phyloP scores from a whole-genome alignment of 2,888 invertebrate genomes.

The Agrochola circellaris region DNA sequence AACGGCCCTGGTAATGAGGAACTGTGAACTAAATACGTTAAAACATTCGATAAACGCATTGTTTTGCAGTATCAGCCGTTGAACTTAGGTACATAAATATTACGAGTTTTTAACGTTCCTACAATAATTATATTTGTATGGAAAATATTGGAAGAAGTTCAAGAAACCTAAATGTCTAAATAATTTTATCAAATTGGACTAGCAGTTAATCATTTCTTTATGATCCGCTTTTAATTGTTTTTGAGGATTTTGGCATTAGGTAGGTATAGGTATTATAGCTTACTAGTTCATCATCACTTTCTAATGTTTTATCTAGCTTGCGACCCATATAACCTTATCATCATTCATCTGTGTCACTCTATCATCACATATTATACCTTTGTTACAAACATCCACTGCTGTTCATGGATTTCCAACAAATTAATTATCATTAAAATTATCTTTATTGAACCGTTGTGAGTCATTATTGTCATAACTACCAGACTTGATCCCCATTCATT shows the following conservation, averaged over 20 bases:
- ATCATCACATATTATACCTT: not conserved
- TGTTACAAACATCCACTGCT: not conserved
- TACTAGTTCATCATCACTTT: not conserved
- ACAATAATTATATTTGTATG: not conserved
- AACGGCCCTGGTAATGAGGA: conserved; percentile 45
- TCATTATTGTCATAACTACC: not conserved
- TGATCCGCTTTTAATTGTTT: not conserved
- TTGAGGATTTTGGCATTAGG: not conserved
- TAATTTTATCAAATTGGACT: too few relatives aligned
- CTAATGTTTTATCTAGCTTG: not conserved
- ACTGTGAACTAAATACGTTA: conserved; percentile 40
- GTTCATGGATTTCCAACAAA: not conserved
- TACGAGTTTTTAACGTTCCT: conserved; percentile 4
- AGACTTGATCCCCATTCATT: not conserved
- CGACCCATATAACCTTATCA: not conserved
- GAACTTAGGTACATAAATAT: not conserved
- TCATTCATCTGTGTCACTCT: too few relatives aligned
- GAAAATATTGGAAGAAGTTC: not conserved
- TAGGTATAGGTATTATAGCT: too few relatives aligned
- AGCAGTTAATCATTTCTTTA: not conserved
- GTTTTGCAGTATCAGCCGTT: conserved; percentile 33
- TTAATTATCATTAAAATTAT: not conserved
- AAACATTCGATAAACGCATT: conserved; percentile 47
- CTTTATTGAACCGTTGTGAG: not conserved
- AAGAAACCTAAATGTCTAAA: not conserved